Evolutionary conservation across 2,888 invertebrate species (phyloP).

Genomic region (Melanostoma mellinum): DNA sequence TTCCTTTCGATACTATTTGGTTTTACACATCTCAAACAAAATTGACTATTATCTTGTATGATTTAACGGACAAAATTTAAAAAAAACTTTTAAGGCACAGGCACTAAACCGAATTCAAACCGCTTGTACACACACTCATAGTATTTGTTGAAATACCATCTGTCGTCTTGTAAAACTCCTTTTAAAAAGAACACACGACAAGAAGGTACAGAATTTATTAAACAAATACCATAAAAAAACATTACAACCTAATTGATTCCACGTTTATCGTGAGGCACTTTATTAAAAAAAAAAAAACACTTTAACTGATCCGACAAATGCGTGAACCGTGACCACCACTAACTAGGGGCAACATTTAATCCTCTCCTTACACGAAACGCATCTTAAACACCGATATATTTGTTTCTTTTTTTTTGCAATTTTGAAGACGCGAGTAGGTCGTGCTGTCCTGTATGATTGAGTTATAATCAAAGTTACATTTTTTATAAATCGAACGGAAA

Average conservation of each 20-base stretch:
- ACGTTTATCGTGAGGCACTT: slow-evolving; percentile 51
- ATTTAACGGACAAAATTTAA: too few species aligned
- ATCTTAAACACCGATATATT: background rate
- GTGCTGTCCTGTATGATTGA: background rate
- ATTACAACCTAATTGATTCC: slow-evolving; percentile 50
- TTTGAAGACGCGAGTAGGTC: background rate
- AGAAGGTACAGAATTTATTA: slow-evolving; percentile 14
- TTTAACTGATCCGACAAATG: slow-evolving; percentile 22
- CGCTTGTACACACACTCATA: slow-evolving; percentile 1
- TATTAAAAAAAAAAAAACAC: slow-evolving; percentile 7
- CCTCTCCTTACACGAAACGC: background rate
- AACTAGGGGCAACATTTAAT: slow-evolving; percentile 1
- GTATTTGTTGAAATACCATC: slow-evolving; percentile 36
- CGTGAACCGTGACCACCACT: slow-evolving; percentile 40
- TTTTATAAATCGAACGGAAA: slow-evolving; percentile 33
- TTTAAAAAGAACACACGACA: slow-evolving; percentile 40
- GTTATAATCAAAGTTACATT: slow-evolving; percentile 4
- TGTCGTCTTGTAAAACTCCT: slow-evolving; percentile 26
- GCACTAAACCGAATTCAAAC: too few species aligned
- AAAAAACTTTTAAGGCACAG: too few species aligned
- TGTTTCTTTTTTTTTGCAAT: background rate
- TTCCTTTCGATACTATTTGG: too few species aligned
- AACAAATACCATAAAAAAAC: background rate
- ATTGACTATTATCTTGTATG: too few species aligned
- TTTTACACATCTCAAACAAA: too few species aligned